Conservation (phyloP, 2,113 vertebrate genomes). For the Steatornis caripensis region DNA sequence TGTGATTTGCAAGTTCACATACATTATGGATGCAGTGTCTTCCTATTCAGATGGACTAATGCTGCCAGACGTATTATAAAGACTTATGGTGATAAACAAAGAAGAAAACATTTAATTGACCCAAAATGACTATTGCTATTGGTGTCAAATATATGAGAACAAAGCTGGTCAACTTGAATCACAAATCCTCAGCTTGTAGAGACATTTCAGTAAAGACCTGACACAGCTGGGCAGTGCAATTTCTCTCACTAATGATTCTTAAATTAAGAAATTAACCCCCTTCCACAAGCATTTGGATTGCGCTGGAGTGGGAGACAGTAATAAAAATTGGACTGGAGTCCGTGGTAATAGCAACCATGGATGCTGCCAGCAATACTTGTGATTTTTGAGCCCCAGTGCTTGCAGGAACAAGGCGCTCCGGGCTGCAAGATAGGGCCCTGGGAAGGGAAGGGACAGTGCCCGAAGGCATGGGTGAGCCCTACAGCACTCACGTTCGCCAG, state of each 20-base stretch:
- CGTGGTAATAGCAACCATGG: neutral
- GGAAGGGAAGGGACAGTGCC: neutral
- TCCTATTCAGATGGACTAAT: neutral
- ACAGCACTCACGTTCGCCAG: rapidly evolving
- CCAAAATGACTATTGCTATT: slow-evolving; percentile 18
- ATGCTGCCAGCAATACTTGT: neutral
- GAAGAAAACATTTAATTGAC: slow-evolving; percentile 59
- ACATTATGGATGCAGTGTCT: slow-evolving; percentile 12
- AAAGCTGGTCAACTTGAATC: slow-evolving; percentile 42
- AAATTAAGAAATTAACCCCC: slow-evolving; percentile 66
- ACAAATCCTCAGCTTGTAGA: slow-evolving; percentile 17
- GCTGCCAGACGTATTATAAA: slow-evolving; percentile 31
- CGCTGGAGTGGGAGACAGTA: slow-evolving; percentile 30
- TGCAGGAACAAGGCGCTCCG: neutral
- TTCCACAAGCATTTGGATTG: slow-evolving; percentile 44
- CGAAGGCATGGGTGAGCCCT: neutral
- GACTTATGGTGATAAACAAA: slow-evolving; percentile 40
- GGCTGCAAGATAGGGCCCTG: neutral
- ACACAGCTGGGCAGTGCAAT: slow-evolving; percentile 53
- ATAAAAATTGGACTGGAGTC: slow-evolving; percentile 34
- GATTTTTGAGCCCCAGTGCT: neutral
- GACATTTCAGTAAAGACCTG: slow-evolving; percentile 16
- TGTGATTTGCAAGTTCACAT: neutral
- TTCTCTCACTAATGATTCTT: slow-evolving; percentile 64
- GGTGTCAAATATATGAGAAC: slow-evolving; percentile 1